Evolutionary conservation across 53 echinoderm and acorn worm species (phyloP).

Genomic region (Patiria pectinifera): DNA sequence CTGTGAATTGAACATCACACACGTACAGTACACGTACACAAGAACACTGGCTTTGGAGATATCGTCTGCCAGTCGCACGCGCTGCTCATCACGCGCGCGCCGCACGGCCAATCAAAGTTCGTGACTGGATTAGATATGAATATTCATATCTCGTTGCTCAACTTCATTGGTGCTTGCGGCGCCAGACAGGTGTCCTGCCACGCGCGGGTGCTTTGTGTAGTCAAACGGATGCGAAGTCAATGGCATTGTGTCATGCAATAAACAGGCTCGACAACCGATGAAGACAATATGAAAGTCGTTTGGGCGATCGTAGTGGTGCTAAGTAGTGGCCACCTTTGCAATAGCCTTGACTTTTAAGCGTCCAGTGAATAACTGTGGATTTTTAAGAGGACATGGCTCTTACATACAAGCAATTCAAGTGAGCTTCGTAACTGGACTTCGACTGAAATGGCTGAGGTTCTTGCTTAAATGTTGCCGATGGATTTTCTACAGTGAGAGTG

Average conservation of each 20-base stretch:
- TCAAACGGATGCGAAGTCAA: constrained; percentile 12
- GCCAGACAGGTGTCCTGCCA: constrained; percentile 29
- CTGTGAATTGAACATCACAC: background rate
- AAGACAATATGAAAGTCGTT: background rate
- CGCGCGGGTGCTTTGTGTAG: background rate
- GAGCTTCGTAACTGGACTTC: background rate
- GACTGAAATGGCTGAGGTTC: background rate
- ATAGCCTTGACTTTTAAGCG: background rate
- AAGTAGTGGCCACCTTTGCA: background rate
- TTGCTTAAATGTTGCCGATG: background rate
- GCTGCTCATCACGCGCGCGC: background rate
- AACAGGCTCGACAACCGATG: background rate
- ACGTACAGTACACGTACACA: background rate
- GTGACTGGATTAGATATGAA: constrained; percentile 2
- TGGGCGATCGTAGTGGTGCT: too few relatives aligned
- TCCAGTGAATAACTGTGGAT: too few relatives aligned
- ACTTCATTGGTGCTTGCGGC: constrained; percentile 29
- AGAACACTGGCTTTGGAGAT: background rate
- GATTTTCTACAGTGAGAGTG: too few relatives aligned
- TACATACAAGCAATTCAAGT: background rate
- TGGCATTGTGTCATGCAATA: constrained; percentile 20
- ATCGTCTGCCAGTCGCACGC: background rate
- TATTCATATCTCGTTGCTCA: constrained; percentile 37
- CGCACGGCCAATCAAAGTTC: background rate
- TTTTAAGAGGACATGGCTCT: too few relatives aligned